A percentile compares a stretch with the other conserved stretches of the same genome.
phyloP scores from a whole-genome alignment of 2,888 invertebrate genomes.

The Drosophila borborema region DNA sequence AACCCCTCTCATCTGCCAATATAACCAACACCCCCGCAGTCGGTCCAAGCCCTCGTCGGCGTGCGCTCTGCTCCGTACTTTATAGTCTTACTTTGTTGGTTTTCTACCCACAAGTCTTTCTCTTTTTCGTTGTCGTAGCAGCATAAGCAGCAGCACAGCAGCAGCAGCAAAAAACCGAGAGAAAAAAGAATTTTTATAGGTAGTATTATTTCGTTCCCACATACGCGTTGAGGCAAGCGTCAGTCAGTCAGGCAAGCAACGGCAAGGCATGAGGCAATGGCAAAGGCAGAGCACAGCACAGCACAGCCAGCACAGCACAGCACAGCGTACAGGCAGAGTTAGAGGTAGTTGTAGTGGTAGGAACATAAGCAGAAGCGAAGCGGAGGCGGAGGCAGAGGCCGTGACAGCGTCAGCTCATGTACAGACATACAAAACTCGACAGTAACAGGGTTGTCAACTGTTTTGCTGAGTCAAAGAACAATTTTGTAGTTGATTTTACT shows the following conservation, averaged over 20 bases:
- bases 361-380: too few species aligned
- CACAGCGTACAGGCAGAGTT: conserved; percentile 42
- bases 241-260: conserved; percentile 64
- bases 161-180: conserved; percentile 49
- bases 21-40: conserved; percentile 46
- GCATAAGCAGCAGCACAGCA: conserved; percentile 42
- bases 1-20: conserved; percentile 11
- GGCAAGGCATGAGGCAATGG: conserved; percentile 49
- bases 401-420: conserved; percentile 78
- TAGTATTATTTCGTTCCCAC: conserved; percentile 83
- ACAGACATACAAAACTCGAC: conserved; percentile 77
- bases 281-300: conserved; percentile 4
- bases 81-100: conserved; percentile 81
- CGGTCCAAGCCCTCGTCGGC: conserved; percentile 30
- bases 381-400: conserved; percentile 64
- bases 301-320: neutral
- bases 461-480: neutral
- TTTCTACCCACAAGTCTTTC: conserved; percentile 84
- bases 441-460: conserved; percentile 67
- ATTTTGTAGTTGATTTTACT: neutral
- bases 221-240: conserved; percentile 77
- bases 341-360: conserved; percentile 51
- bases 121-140: conserved; percentile 75
- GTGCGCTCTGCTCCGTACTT: conserved; percentile 62
- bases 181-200: conserved; percentile 64